Evolutionary conservation across 2,113 vertebrate species (phyloP), one percentile per base, ranked within the genome.

Genomic region (Tragulus kanchil): DNA sequence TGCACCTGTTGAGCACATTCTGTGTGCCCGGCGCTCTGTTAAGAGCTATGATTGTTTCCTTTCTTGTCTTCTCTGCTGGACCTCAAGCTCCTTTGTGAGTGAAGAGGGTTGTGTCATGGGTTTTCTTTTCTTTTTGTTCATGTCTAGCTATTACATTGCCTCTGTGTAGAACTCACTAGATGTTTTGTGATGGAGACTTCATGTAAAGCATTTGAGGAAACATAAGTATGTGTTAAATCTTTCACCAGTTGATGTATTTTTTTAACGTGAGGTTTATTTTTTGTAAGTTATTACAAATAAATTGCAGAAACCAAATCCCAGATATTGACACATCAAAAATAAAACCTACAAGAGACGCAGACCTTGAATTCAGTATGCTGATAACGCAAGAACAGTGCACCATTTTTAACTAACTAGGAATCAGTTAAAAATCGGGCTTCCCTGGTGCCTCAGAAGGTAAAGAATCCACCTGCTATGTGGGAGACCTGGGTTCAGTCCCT

Each of bases 281-380:
- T 91, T 61, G 48, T 75, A 73, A 95, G 28, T 69, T 90, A 54
- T 67, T 23, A 62, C n/a, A 85, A 79, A 36, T 67, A 82, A 85
- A 31, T 79, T 88, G 79, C 50, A 69, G 59, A 89, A 93, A 88
- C 64, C 62, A 85, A 92, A 89, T 31, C n/a, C 67, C 54, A 93
- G n/a, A 73, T 81, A 45, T 31, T 75, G 23, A 81, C 14, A 67
- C 19, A 89, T 69, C 69, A 89, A 94, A 95, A 84, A 77, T 88
- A 91, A 96, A 93, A 88, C 11, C 64, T 82, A 12, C 17, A 64
- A n/a, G 58, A 94, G 19, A 61, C 25, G 16, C 19, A 62, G 28
- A 45, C 81, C 42, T 58, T 87, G n/a, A 59, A 81, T 82, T 83
- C 84, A 62, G 11, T 26, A 64, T 13, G 50, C 61, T 62, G 5